Percentiles rank a stretch among this genome's conserved stretches.
Evolutionary conservation across 2,797 vertebrate species (phyloP).

Genomic region (Rousettus madagascariensis): DNA sequence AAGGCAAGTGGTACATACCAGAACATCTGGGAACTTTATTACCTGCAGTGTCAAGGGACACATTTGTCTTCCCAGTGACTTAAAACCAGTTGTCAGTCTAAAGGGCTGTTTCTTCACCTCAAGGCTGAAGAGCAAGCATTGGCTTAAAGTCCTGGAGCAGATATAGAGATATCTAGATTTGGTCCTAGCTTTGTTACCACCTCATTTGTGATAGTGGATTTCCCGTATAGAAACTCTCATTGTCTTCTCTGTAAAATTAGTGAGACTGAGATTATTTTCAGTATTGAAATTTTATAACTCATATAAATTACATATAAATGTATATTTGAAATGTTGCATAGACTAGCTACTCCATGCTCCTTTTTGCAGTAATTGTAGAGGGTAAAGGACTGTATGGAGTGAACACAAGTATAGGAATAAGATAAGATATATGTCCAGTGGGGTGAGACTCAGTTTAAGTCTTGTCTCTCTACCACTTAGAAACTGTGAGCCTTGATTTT

Average conservation of each 20-base stretch:
- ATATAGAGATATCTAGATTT: background rate
- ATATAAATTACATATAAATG: background rate
- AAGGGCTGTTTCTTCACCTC: background rate
- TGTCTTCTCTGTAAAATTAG: background rate
- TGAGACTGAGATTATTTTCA: constrained; percentile 2
- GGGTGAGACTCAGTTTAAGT: background rate
- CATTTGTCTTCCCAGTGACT: background rate
- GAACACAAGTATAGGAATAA: background rate
- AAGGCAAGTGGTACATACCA: background rate
- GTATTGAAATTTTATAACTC: constrained; percentile 12
- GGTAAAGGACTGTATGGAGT: background rate
- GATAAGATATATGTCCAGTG: background rate
- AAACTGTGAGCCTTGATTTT: background rate
- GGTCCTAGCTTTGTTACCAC: background rate
- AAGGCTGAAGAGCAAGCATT: background rate
- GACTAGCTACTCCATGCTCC: background rate
- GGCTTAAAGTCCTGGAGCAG: background rate
- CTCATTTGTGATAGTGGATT: background rate
- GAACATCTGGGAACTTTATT: background rate
- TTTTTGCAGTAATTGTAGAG: background rate
- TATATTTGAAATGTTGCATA: background rate
- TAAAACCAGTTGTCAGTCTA: background rate
- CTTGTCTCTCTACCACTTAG: background rate
- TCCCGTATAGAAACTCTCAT: background rate
- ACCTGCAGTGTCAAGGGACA: background rate